Evolutionary conservation across 2,888 invertebrate species (phyloP).

Genomic region (Lampropteryx suffumata): DNA sequence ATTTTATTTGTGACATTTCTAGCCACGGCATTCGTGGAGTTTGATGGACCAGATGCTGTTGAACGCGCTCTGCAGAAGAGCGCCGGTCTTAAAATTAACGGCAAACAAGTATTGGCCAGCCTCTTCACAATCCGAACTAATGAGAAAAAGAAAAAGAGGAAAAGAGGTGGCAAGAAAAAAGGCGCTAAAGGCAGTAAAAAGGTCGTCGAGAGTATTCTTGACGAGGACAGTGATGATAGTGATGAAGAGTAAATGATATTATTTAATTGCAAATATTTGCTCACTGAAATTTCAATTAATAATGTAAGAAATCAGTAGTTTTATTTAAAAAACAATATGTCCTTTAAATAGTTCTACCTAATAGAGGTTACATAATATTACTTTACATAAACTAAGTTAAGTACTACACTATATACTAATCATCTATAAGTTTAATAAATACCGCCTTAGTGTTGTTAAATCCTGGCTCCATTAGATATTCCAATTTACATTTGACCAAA

Average conservation of each 20-base stretch:
- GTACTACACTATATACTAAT: no score
- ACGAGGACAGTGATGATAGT: not conserved
- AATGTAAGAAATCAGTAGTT: no score
- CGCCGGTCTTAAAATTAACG: constrained; percentile 49
- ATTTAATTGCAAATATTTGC: no score
- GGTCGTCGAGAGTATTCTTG: not conserved
- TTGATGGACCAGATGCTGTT: constrained; percentile 62
- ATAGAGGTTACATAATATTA: no score
- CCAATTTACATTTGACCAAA: no score
- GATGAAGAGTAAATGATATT: not conserved
- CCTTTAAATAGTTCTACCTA: no score
- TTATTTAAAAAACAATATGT: no score
- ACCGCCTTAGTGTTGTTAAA: no score
- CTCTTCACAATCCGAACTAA: constrained; percentile 33
- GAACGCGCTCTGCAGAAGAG: constrained; percentile 52
- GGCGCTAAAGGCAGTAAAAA: not conserved
- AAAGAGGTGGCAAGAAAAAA: not conserved
- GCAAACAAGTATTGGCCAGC: constrained; percentile 56
- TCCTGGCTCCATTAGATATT: no score
- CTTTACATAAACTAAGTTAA: no score
- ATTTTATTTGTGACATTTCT: constrained; percentile 16
- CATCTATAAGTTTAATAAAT: no score
- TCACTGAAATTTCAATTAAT: no score
- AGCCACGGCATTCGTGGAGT: constrained; percentile 68
- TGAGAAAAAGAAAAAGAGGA: constrained; percentile 5